Evolutionary conservation across 1,140 invertebrate genomes (phyloP).

Genomic region (Drosophila setifemur): DNA sequence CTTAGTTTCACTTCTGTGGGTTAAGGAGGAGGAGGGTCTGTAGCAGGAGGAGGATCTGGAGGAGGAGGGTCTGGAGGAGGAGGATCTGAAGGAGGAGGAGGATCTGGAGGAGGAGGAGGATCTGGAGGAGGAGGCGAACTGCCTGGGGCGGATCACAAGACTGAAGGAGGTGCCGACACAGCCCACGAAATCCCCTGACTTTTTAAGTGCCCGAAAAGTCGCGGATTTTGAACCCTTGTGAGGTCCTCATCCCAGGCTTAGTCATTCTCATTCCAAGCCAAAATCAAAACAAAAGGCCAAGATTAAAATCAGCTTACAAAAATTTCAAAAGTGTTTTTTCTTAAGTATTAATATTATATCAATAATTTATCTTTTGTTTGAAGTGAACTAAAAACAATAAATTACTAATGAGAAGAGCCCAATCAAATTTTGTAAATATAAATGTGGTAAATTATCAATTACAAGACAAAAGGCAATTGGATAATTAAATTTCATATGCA

Average conservation of each 20-base stretch:
- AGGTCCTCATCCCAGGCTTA: slow-evolving; percentile 19
- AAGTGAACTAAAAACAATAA: too few species aligned
- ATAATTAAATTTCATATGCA: too few species aligned
- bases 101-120: background rate
- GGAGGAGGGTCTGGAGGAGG: background rate
- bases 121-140: background rate
- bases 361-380: background rate
- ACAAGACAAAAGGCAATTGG: too few species aligned
- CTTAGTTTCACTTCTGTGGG: slow-evolving; percentile 42
- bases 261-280: background rate
- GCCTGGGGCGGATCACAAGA: slow-evolving; percentile 1
- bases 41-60: background rate
- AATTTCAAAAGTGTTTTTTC: too few species aligned
- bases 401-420: too few species aligned
- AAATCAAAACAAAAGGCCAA: slow-evolving; percentile 3
- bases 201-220: slow-evolving; percentile 12
- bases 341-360: too few species aligned
- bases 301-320: background rate
- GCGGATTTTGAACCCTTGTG: background rate
- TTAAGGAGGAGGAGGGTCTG: background rate
- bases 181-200: slow-evolving; percentile 30
- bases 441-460: too few species aligned
- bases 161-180: slow-evolving; percentile 18
- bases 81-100: background rate
- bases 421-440: too few species aligned